A percentile compares a stretch with the other conserved stretches of the same genome.
Evolutionary conservation across 53 echinoderm and acorn worm genomes (phyloP).

Genomic region (Astropecten irregularis): DNA sequence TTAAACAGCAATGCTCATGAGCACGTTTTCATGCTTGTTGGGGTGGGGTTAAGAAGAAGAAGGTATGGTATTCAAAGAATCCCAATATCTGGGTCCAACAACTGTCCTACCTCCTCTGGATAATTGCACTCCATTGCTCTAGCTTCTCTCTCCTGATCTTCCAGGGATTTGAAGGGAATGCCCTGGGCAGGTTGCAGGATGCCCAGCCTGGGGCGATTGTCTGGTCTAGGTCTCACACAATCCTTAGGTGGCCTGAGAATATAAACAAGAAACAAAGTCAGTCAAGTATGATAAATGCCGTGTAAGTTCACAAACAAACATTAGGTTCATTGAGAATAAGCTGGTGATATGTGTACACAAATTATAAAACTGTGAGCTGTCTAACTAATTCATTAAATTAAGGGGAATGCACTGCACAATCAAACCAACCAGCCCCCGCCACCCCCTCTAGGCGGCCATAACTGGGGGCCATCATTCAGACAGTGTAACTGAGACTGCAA

Average conservation of each 20-base stretch:
- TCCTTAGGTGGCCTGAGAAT: conserved; percentile 69
- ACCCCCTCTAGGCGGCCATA: no score
- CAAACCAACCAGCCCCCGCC: no score
- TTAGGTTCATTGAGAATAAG: background rate
- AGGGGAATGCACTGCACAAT: no score
- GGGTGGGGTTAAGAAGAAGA: no score
- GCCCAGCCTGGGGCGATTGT: conserved; percentile 53
- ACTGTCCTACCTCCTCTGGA: background rate
- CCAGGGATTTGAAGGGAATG: conserved; percentile 65
- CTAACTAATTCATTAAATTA: no score
- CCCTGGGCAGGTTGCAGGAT: conserved; percentile 71
- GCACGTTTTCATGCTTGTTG: no score
- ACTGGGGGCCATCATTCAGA: no score
- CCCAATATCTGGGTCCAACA: no score
- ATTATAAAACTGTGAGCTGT: no score
- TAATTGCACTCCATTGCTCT: conserved; percentile 20
- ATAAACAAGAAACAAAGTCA: background rate
- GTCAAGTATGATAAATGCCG: background rate
- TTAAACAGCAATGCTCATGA: no score
- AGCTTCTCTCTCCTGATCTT: conserved; percentile 57
- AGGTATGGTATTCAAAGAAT: no score
- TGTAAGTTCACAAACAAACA: background rate
- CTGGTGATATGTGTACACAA: background rate
- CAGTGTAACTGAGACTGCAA: no score
- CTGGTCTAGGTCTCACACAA: conserved; percentile 49